These are phyloP conservation scores for Neelides folsomi DNA, from an alignment of 2,888 invertebrate species.

Conservation along the genomic window DNA sequence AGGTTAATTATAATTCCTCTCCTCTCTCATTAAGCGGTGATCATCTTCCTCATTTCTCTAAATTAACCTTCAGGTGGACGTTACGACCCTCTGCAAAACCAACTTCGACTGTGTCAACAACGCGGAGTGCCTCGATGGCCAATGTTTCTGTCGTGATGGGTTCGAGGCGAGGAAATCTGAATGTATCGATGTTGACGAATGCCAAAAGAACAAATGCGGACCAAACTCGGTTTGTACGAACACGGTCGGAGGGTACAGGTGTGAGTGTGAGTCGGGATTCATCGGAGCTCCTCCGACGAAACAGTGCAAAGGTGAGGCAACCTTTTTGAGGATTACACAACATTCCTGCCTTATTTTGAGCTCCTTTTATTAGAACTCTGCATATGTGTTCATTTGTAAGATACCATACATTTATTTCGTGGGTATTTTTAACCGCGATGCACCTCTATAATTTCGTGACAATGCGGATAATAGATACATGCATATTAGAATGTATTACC, in stretches of 20 bases:
- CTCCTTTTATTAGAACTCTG: no score
- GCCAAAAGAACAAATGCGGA: slow-evolving; percentile 56
- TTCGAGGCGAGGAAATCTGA: slow-evolving; percentile 65
- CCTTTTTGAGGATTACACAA: neutral
- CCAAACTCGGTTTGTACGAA: slow-evolving; percentile 64
- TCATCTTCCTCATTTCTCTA: neutral
- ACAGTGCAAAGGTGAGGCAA: slow-evolving; percentile 52
- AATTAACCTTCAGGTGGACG: slow-evolving; percentile 52
- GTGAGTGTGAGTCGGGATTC: slow-evolving; percentile 68
- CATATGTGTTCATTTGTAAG: no score
- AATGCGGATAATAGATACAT: no score
- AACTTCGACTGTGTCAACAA: slow-evolving; percentile 87
- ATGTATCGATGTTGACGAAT: slow-evolving; percentile 73
- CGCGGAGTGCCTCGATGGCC: slow-evolving; percentile 73
- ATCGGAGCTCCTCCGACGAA: slow-evolving; percentile 68
- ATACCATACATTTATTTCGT: no score
- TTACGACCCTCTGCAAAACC: slow-evolving; percentile 66
- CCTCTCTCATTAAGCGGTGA: neutral
- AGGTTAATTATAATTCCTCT: slow-evolving; percentile 43
- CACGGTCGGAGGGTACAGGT: slow-evolving; percentile 63
- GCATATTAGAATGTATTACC: no score
- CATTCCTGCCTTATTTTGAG: no score
- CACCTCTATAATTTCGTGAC: neutral
- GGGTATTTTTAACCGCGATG: no score
- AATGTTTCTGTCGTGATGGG: slow-evolving; percentile 78